These are phyloP conservation scores for Notodonta dromedarius DNA, from an alignment of 2,888 invertebrate species.

Conservation along the genomic window DNA sequence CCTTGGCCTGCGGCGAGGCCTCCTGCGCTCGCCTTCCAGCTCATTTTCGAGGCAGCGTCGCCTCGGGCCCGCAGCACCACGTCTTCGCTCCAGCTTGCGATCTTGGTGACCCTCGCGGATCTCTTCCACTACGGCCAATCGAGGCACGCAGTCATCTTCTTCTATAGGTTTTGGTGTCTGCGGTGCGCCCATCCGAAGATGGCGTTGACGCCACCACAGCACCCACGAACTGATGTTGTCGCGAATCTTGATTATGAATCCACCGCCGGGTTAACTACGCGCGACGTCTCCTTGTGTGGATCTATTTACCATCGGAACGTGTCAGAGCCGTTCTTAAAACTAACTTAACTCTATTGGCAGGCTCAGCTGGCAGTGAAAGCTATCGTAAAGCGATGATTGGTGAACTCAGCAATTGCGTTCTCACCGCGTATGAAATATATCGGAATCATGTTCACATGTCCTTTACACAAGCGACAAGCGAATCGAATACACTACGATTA, in stretches of 20 bases:
- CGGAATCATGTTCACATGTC: conserved; percentile 51
- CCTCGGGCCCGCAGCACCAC: conserved; percentile 59
- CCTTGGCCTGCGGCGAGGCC: conserved; percentile 63
- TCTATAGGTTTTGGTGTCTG: conserved; percentile 76
- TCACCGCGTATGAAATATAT: conserved; percentile 31
- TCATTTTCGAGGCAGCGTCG: conserved; percentile 71
- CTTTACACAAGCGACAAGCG: conserved; percentile 65
- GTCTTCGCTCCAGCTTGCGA: conserved; percentile 67
- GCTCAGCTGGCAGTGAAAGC: conserved; percentile 67
- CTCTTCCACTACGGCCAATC: conserved; percentile 67
- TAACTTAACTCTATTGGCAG: conserved; percentile 63
- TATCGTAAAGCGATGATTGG: conserved; percentile 61
- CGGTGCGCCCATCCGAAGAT: conserved; percentile 82
- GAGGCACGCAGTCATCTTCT: conserved; percentile 71
- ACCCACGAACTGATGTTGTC: conserved; percentile 80
- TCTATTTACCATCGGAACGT: conserved; percentile 38
- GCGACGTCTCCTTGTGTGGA: conserved; percentile 46
- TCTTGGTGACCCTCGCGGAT: conserved; percentile 54
- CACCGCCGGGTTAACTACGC: conserved; percentile 41
- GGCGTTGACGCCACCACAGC: conserved; percentile 81
- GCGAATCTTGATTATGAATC: conserved; percentile 72
- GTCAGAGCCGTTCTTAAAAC: conserved; percentile 43
- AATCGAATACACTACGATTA: conserved; percentile 54
- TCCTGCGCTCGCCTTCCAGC: conserved; percentile 68
- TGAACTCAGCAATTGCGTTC: conserved; percentile 58